phyloP scores from a whole-genome alignment of 2,113 vertebrate genomes.

The Misgurnus mizolepis region DNA sequence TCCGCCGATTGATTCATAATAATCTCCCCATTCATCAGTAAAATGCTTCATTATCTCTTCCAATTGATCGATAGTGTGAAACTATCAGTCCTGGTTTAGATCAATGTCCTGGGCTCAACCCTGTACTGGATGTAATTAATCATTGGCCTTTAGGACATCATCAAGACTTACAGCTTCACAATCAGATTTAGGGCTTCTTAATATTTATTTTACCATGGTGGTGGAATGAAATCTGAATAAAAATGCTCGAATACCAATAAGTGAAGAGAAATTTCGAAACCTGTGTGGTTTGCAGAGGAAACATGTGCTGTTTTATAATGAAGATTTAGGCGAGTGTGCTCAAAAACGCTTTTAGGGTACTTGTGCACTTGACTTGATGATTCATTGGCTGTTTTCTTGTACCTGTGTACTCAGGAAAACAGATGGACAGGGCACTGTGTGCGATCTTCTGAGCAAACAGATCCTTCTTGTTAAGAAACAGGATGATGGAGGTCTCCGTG shows the following conservation, averaged over 20 bases:
- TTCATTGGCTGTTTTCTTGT: conserved; percentile 36
- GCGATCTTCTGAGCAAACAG: conserved; percentile 97
- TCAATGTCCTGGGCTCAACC: neutral
- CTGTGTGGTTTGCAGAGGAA: too few species aligned
- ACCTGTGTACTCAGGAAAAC: conserved; percentile 97
- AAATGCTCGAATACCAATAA: too few species aligned
- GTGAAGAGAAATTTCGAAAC: neutral
- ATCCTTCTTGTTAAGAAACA: conserved; percentile 99
- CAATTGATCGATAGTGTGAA: neutral
- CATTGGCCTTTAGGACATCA: neutral
- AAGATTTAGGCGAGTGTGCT: neutral
- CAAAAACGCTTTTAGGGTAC: neutral
- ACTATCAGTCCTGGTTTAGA: neutral
- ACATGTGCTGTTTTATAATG: too few species aligned
- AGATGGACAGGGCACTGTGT: conserved; percentile 92
- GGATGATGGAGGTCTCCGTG: conserved; percentile 98
- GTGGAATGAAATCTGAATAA: too few species aligned
- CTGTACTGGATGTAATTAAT: neutral
- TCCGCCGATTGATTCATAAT: neutral
- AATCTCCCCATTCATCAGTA: neutral
- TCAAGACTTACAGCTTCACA: neutral
- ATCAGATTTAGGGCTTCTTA: too few species aligned
- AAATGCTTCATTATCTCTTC: neutral
- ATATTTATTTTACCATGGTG: too few species aligned
- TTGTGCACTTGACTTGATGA: neutral